Percentiles rank a stretch among this genome's conserved stretches.
These are phyloP conservation scores for Sylvia atricapilla DNA, from an alignment of 2,113 vertebrate genomes.

Conservation along the genomic window DNA sequence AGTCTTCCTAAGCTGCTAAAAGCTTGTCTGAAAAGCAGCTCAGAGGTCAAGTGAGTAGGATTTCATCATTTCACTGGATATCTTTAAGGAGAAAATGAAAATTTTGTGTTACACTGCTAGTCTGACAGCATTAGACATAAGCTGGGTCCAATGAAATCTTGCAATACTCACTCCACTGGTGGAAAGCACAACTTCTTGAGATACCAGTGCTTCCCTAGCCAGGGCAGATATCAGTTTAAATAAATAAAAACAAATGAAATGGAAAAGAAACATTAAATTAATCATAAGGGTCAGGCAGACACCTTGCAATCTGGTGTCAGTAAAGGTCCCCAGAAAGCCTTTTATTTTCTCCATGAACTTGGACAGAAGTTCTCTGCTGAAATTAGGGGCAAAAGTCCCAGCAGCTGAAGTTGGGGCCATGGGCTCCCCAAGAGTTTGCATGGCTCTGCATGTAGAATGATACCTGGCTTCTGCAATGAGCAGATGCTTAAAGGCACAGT, in stretches of 20 bases:
- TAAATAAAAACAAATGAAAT: background rate
- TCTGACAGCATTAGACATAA: background rate
- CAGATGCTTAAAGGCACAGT: background rate
- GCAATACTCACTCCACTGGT: background rate
- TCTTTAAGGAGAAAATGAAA: conserved; percentile 29
- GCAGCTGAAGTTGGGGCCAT: rapidly evolving
- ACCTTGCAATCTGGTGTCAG: background rate
- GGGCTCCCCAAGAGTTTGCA: background rate
- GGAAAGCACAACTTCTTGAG: background rate
- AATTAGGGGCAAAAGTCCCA: background rate
- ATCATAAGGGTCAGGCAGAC: background rate
- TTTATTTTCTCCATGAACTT: background rate
- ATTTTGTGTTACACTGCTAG: background rate
- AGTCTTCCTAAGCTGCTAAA: conserved; percentile 56
- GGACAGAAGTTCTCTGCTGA: background rate
- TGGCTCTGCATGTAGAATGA: background rate
- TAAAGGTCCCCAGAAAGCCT: background rate
- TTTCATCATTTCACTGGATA: conserved; percentile 34
- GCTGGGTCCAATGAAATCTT: background rate
- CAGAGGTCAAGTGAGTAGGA: conserved; percentile 38
- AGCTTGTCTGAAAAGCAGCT: conserved; percentile 51
- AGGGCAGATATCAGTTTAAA: background rate
- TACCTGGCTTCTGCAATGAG: background rate
- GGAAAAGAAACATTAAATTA: background rate
- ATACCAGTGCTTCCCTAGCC: background rate